A percentile compares a stretch with the other conserved stretches of the same genome.
These are phyloP conservation scores for Ctena decussata DNA, from an alignment of 2,888 invertebrate species.

Conservation along the genomic window DNA sequence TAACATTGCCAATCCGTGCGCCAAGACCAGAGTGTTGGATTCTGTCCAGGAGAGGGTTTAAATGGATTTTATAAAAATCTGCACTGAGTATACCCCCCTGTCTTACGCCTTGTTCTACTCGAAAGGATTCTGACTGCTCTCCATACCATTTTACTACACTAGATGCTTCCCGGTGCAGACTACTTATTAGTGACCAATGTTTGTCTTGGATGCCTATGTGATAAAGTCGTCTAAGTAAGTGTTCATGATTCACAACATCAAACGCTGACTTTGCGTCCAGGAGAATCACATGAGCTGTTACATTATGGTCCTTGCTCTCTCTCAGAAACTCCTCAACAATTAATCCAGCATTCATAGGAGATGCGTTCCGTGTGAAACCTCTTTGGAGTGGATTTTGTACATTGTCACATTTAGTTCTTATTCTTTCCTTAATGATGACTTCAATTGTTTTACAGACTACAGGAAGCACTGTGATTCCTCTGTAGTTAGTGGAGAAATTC, in stretches of 20 bases:
- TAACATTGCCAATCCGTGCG: not conserved
- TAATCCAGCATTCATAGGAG: constrained; percentile 22
- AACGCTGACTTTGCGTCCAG: constrained; percentile 42
- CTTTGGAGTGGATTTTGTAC: not conserved
- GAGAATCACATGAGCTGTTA: not conserved
- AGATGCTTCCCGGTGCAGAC: not conserved
- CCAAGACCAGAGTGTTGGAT: not conserved
- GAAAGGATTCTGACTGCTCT: not conserved
- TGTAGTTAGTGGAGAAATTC: constrained; percentile 5
- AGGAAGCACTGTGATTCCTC: constrained; percentile 35
- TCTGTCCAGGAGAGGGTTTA: not conserved
- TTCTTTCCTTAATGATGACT: constrained; percentile 2
- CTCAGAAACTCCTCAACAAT: constrained; percentile 24
- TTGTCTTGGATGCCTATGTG: constrained; percentile 23
- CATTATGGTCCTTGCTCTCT: constrained; percentile 11
- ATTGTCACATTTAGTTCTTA: not conserved
- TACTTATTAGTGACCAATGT: constrained; percentile 1
- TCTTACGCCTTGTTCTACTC: constrained; percentile 8
- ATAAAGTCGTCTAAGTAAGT: constrained; percentile 20
- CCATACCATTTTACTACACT: constrained; percentile 11
- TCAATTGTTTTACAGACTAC: constrained; percentile 20
- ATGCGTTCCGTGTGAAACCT: constrained; percentile 19
- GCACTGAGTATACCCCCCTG: constrained; percentile 24
- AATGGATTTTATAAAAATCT: constrained; percentile 23
- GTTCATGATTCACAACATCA: constrained; percentile 26